Base-by-base conservation (phyloP, 2,113 vertebrate genomes). In the Isurus oxyrinchus region DNA sequence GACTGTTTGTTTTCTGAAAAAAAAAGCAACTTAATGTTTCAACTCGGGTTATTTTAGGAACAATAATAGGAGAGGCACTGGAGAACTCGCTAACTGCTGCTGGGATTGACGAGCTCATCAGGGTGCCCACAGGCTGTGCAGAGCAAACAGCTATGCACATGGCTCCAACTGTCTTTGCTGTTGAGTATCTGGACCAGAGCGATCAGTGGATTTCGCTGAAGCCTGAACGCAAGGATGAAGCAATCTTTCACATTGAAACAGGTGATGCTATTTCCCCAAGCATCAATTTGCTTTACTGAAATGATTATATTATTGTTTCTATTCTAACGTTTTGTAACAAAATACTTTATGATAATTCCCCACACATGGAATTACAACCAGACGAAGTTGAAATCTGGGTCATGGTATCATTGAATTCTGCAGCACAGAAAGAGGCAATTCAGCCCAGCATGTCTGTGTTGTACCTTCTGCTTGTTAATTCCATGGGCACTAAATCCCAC, bases 61-160 rank as follows among this genome's bases (percentile, higher is more conserved):
- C 81, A 35, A 25, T 81, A 21, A 96, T 97, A 0, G 0, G 96
- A 96, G 97, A 97, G 1, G 96, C 97, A 11, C 97, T 97, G 4
- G 97, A 76, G 67, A 98, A 97, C 0, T 97, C 98, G 69, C 97
- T 99, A 95, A 97, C 97, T 1, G 97, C 98, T 1, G 96, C 97
- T 6, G 98, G 97, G 1, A 96, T 98, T 67, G 49, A 96, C 3
- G 6, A 40, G 0, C 97, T 98, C 90, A 97, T 99, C 31, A 55
- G 2, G 0, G 96, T 98, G 7, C 98, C 98, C 0, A 0, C 0
- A 0, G 98, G 98, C n/a, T 99, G 98, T 19, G 98, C 97, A 4
- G 98, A 99, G 49, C 99, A 99, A 97, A 99, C 99, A 35, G 98
- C 98, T 97, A 0, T 96, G 7, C 0, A 1, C 8, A 94, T 99